Evolutionary conservation across 2,888 invertebrate species (phyloP).

Genomic region (Diplolepis rosae): DNA sequence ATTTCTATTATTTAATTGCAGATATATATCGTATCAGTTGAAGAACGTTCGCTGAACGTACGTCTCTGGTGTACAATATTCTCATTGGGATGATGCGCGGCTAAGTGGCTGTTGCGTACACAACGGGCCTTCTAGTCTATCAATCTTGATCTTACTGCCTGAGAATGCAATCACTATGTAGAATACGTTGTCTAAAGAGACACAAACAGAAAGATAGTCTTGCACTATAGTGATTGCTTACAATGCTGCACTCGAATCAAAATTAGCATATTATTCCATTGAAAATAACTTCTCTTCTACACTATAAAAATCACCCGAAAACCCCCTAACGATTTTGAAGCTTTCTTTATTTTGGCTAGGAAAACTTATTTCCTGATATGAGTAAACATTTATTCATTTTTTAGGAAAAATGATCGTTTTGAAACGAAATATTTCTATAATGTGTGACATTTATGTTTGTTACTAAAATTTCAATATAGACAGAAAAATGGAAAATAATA

Average conservation of each 20-base stretch:
- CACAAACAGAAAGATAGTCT: constrained; percentile 1
- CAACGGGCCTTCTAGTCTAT: constrained; percentile 60
- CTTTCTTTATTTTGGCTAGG: too few relatives aligned
- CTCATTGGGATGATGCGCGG: constrained; percentile 70
- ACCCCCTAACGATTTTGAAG: too few relatives aligned
- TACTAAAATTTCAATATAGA: too few relatives aligned
- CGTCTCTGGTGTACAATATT: constrained; percentile 49
- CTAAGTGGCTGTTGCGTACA: constrained; percentile 65
- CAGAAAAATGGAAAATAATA: too few relatives aligned
- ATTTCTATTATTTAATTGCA: constrained; percentile 65
- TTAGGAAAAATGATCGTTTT: neutral
- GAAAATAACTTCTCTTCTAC: neutral
- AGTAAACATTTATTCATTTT: too few relatives aligned
- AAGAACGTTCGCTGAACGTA: constrained; percentile 50
- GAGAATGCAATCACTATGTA: constrained; percentile 32
- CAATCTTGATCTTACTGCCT: constrained; percentile 65
- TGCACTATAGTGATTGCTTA: neutral
- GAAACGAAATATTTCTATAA: neutral
- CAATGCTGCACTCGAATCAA: neutral
- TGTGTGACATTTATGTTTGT: too few relatives aligned
- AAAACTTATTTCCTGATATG: too few relatives aligned
- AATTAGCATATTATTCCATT: neutral
- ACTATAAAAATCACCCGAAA: too few relatives aligned
- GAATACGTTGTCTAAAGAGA: constrained; percentile 10
- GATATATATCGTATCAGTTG: constrained; percentile 58